A percentile compares a stretch with the other conserved stretches of the same genome.
Conservation (phyloP, 2,888 invertebrate genomes). For the Liodrosophila aerea region DNA sequence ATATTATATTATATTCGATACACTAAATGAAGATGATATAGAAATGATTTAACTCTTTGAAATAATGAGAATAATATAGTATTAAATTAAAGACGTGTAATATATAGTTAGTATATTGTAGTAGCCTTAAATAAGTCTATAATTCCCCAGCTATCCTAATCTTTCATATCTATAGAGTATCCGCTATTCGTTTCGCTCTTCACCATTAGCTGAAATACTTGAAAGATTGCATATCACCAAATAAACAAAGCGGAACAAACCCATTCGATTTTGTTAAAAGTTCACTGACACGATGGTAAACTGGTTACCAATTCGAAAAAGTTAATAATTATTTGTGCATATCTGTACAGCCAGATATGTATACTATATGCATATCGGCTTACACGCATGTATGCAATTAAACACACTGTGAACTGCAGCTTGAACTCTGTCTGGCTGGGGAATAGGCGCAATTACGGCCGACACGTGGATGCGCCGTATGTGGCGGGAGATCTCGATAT, state of each 20-base stretch:
- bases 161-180: background rate
- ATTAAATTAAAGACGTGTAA: no score
- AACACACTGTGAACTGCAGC: background rate
- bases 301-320: slow-evolving; percentile 16
- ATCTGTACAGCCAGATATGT: background rate
- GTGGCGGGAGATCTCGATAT: slow-evolving; percentile 14
- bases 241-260: slow-evolving; percentile 9
- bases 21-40: no score
- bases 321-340: slow-evolving; percentile 9
- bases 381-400: background rate
- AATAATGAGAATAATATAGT: no score
- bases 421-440: background rate
- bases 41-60: no score
- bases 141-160: no score
- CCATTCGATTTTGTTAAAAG: slow-evolving; percentile 19
- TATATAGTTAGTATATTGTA: no score
- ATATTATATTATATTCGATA: no score
- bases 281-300: slow-evolving; percentile 34
- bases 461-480: slow-evolving; percentile 33
- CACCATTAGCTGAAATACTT: background rate
- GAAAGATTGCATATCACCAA: slow-evolving; percentile 5
- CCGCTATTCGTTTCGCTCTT: background rate
- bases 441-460: background rate
- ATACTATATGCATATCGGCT: background rate
- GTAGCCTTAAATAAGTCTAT: no score